Base-by-base conservation (phyloP, 2,113 vertebrate species). In the Phycodurus eques region DNA sequence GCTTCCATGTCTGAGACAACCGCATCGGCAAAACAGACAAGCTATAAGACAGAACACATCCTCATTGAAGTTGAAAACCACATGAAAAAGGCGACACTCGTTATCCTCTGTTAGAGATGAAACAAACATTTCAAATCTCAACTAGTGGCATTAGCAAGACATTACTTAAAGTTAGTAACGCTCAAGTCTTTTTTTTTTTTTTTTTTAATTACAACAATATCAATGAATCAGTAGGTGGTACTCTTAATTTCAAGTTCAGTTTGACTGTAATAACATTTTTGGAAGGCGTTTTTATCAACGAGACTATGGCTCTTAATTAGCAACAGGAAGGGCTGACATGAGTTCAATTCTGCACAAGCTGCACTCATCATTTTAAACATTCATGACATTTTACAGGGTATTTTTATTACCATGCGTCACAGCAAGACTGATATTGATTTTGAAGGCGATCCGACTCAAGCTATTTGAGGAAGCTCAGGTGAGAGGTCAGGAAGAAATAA, bases 1-100 rank as follows among this genome's bases (percentile, higher is more conserved):
- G 54, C 35, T 6, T 11, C 85, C 90, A 91, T 91, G 51, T 0
- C 49, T 12, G 5, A 51, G 10, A 53, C 42, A 8, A 14, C 22
- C 2, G 8, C 69, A 42, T 15, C 62, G 39, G 77, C 72, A 35
- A 31, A 20, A 17, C 35, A 6, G 35, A 67, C 31, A 31, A 64
- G 2, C n/a, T 35, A 1, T 0, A n/a, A 39, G 35, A 46, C 19
- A 60, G 5, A 72, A 19, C 35, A 14, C 12, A 66, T 2, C 17
- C 7, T 14, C 17, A 20, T 31, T 59, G 31, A 27, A 59, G n/a
- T 8, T 59, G 56, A 59, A 22, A 27, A 54, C 19, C 2, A n/a
- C 47, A 5, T 17, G 5, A 5, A 49, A 49, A 15, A 49, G 15
- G 6, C 15, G 14, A 39, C 35, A 3, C 35, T 39, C 35, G 35